Evolutionary conservation across 2,888 invertebrate genomes (phyloP).

Genomic region (Diaphora mendica): DNA sequence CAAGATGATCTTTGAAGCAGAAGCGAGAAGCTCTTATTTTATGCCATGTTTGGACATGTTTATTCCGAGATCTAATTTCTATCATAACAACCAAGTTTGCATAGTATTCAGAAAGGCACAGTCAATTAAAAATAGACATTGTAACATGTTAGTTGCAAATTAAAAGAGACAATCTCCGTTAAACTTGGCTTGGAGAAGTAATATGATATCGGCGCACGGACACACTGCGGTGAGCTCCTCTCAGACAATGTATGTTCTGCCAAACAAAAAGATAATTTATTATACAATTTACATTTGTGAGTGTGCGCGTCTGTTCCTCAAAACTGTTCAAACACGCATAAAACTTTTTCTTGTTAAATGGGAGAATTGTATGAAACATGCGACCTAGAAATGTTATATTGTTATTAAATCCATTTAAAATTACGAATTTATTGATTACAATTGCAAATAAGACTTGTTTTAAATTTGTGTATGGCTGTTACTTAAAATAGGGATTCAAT

Average conservation of each 20-base stretch:
- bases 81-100: too few relatives aligned
- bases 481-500: neutral
- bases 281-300: slow-evolving; percentile 43
- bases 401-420: too few relatives aligned
- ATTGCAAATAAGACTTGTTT: too few relatives aligned
- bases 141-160: neutral
- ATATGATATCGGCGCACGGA: slow-evolving; percentile 31
- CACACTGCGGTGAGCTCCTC: slow-evolving; percentile 30
- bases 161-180: neutral
- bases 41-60: too few relatives aligned
- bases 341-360: slow-evolving; percentile 9
- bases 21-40: too few relatives aligned
- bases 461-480: too few relatives aligned
- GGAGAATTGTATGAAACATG: slow-evolving; percentile 12
- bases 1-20: too few relatives aligned
- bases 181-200: slow-evolving; percentile 33
- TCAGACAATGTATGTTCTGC: slow-evolving; percentile 38
- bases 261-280: slow-evolving; percentile 48
- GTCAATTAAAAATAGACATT: slow-evolving; percentile 23
- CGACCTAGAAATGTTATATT: neutral
- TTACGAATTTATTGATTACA: too few relatives aligned
- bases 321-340: slow-evolving; percentile 26
- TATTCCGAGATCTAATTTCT: too few relatives aligned
- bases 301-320: slow-evolving; percentile 28
- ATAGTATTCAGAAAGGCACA: slow-evolving; percentile 3